phyloP scores from a whole-genome alignment of 2,113 vertebrate genomes.

The Vanacampus margaritifer region DNA sequence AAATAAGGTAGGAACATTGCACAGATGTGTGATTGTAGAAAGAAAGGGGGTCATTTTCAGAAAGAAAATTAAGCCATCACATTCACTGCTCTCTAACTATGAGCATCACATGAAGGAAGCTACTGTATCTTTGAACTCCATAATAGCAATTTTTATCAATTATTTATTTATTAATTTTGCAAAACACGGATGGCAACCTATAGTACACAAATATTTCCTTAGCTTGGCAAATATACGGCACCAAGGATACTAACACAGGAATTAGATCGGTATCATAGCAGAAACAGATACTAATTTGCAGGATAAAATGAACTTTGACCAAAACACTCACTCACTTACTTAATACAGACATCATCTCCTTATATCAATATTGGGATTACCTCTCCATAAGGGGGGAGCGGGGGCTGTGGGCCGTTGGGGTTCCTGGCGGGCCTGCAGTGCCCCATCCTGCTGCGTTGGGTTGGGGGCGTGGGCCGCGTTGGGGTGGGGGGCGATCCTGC shows the following conservation, averaged over 20 bases:
- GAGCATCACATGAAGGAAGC: neutral
- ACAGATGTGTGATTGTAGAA: slow-evolving; percentile 35
- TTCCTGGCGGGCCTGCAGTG: too few species aligned
- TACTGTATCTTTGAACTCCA: neutral
- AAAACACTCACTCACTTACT: neutral
- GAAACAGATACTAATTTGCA: neutral
- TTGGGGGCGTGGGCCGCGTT: too few species aligned
- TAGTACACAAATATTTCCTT: neutral
- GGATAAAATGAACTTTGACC: neutral
- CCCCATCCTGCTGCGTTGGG: too few species aligned
- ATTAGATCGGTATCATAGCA: too few species aligned
- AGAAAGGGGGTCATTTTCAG: slow-evolving; percentile 22
- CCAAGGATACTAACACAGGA: too few species aligned
- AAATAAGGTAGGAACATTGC: slow-evolving; percentile 28
- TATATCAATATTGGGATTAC: neutral
- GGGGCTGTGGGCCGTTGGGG: too few species aligned
- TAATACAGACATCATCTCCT: neutral
- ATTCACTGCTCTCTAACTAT: slow-evolving; percentile 13
- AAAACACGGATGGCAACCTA: neutral
- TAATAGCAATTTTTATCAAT: neutral
- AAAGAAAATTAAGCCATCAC: slow-evolving; percentile 40
- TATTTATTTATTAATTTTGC: neutral
- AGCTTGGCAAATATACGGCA: neutral
- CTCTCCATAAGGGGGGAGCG: neutral
- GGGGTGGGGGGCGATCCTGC: too few species aligned